Conservation (phyloP, 2,797 vertebrate genomes). For the Girardinus metallicus region DNA sequence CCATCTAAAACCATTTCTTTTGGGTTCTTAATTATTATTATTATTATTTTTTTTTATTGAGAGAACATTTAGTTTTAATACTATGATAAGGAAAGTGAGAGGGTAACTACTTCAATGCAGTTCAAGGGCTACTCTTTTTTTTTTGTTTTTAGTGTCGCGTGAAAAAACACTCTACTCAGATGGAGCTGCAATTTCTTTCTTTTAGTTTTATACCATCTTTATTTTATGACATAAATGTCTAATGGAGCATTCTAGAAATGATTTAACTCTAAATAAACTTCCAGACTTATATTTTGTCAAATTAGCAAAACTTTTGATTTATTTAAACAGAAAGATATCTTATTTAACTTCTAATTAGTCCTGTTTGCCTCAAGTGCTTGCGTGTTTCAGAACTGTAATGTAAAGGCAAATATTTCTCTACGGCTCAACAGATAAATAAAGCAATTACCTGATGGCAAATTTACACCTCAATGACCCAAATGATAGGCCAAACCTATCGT, state of each 20-base stretch:
- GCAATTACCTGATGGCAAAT: constrained; percentile 26
- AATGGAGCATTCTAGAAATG: constrained; percentile 10
- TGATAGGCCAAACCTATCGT: constrained; percentile 30
- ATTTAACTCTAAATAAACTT: constrained; percentile 10
- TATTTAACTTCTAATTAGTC: background rate
- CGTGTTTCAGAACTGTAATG: constrained; percentile 14
- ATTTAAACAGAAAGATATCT: constrained; percentile 12
- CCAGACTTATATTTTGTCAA: constrained; percentile 17
- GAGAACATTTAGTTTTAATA: background rate
- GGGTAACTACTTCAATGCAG: background rate
- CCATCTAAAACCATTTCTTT: background rate
- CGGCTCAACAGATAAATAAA: constrained; percentile 11
- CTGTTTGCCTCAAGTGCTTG: background rate
- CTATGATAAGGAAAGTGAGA: background rate
- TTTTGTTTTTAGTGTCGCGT: background rate
- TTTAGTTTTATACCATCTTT: background rate
- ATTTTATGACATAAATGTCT: constrained; percentile 5
- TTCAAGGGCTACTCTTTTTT: background rate
- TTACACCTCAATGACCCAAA: constrained; percentile 36
- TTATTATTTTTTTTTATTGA: background rate
- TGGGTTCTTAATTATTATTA: background rate
- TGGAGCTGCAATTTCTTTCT: background rate
- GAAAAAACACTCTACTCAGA: background rate
- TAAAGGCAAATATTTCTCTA: constrained; percentile 20
- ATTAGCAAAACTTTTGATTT: constrained; percentile 6